A percentile compares a stretch with the other conserved stretches of the same genome.
Evolutionary conservation across 2,113 vertebrate genomes (phyloP).

Genomic region (Rhipidura dahli): DNA sequence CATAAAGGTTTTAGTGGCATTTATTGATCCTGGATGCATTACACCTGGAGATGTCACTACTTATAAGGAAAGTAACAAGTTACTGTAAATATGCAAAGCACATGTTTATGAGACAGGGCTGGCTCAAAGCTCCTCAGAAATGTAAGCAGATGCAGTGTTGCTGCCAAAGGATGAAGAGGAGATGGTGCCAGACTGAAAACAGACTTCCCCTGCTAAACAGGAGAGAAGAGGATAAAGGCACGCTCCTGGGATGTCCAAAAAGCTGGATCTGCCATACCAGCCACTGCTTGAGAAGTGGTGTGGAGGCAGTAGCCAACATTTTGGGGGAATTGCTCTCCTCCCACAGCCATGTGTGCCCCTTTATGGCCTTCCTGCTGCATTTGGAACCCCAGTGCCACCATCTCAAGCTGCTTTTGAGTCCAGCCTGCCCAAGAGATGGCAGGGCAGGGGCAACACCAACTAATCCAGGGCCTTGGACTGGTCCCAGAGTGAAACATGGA

Average conservation of each 20-base stretch:
- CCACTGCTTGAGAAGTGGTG: background rate
- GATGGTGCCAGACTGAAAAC: background rate
- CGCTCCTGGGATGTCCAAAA: background rate
- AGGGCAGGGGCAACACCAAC: background rate
- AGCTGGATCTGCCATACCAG: background rate
- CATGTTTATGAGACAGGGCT: background rate
- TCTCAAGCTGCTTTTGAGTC: background rate
- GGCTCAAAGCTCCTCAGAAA: background rate
- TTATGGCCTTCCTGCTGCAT: accelerated
- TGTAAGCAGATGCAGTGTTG: background rate
- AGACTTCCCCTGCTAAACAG: background rate
- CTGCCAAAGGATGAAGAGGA: background rate
- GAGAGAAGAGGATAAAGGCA: background rate
- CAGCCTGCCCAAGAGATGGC: background rate
- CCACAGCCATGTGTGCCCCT: accelerated
- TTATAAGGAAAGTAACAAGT: background rate
- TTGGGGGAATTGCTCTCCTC: background rate
- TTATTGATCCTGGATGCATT: slow-evolving; percentile 33
- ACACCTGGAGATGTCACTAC: background rate
- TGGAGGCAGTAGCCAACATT: background rate
- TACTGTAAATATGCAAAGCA: slow-evolving; percentile 19
- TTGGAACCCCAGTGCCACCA: accelerated
- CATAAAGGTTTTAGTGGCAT: slow-evolving; percentile 11
- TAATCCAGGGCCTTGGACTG: background rate
- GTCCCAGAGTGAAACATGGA: background rate